Base-by-base conservation (phyloP, 2,888 invertebrate species). In the Erpobdella octoculata region DNA sequence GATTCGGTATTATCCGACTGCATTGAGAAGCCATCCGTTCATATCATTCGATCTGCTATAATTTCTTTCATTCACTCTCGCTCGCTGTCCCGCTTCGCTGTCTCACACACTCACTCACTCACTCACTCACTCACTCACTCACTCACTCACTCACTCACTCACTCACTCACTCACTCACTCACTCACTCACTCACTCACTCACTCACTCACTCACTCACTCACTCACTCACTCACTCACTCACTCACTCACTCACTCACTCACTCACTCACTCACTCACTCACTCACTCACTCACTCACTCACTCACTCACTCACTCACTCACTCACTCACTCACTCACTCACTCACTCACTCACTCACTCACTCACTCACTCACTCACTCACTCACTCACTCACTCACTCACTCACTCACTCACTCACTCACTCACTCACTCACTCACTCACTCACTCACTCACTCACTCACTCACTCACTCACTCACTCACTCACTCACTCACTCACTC, bases 31-130 rank as follows among this genome's bases (percentile, higher is more conserved):
- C n/a, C n/a, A n/a, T n/a, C n/a, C n/a, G n/a, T n/a, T n/a, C n/a
- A n/a, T n/a, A n/a, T n/a, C n/a, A n/a, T n/a, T n/a, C n/a, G 18
- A 25, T 18, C 21, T 18, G 6, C 6, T 8, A 4, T 33, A 21
- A 8, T 61, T 31, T 31, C 61, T 18, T 18, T 33, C 33, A 28
- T 31, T 1, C 62, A 25, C 62, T n/a, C 25, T 33, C 62, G 2
- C 31, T 33, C 62, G 31, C 62, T 15, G 9, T 15, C 12, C 12
- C 28, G 21, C 9, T 25, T n/a, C 59, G 9, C 59, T 72, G 38
- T 73, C 64, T 61, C 71, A 72, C 72, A 65, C 73, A 70, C 74
- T 72, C 72, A 73, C 70, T 38, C 66, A 38, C 38, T 65, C 66
- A 5, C 28, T 37, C 65, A 65, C 65, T 36, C 33, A 65, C 65